These are phyloP conservation scores for Eueremaeus valkanovi DNA, from an alignment of 2,888 invertebrate species.

Conservation along the genomic window DNA sequence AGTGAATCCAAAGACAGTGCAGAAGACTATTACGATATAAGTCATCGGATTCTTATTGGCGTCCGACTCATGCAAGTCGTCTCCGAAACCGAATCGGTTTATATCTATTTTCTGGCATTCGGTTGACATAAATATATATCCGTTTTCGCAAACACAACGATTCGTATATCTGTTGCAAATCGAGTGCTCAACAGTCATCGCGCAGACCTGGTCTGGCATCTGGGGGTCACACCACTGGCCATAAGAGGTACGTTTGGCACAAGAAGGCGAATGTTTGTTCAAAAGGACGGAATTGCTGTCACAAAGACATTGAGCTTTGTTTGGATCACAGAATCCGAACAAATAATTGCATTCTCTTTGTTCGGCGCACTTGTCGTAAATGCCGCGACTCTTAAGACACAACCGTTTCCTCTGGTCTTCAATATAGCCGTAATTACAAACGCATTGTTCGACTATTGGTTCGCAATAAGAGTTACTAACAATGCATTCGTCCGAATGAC, in stretches of 20 bases:
- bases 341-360: background rate
- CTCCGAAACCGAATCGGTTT: background rate
- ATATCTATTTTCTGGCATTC: background rate
- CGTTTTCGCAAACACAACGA: background rate
- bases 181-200: background rate
- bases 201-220: background rate
- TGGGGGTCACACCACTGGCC: background rate
- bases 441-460: background rate
- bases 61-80: background rate
- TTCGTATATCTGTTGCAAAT: background rate
- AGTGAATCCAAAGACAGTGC: background rate
- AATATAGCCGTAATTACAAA: background rate
- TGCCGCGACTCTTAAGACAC: background rate
- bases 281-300: background rate
- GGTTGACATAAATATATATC: background rate
- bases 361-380: background rate
- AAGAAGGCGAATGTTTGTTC: background rate
- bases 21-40: background rate
- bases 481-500: background rate
- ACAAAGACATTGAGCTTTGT: background rate
- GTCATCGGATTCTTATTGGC: constrained; percentile 1
- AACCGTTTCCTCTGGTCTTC: background rate
- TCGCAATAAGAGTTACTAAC: background rate
- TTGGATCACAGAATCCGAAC: background rate
- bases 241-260: background rate